Evolutionary conservation across 2,888 invertebrate genomes (phyloP).

Genomic region (Oligia strigilis): DNA sequence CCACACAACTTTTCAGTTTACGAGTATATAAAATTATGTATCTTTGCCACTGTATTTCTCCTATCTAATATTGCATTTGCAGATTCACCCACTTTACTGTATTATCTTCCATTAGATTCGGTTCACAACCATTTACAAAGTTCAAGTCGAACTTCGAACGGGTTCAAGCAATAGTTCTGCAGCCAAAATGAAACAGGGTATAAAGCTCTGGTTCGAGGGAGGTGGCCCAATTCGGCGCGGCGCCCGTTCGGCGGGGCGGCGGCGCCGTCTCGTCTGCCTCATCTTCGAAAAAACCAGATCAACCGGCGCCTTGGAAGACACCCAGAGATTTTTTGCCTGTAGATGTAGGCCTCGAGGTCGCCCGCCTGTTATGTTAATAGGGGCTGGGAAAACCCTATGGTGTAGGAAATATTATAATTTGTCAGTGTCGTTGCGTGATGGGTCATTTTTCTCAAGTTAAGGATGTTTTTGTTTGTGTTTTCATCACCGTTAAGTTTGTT

Average conservation of each 20-base stretch:
- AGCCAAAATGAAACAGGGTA: conserved; percentile 58
- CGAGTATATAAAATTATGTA: neutral
- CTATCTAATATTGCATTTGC: conserved; percentile 34
- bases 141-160: conserved; percentile 45
- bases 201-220: conserved; percentile 46
- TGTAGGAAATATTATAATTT: conserved; percentile 83
- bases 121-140: conserved; percentile 59
- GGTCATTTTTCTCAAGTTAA: conserved; percentile 76
- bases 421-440: conserved; percentile 81
- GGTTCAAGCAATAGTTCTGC: conserved; percentile 48
- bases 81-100: conserved; percentile 16
- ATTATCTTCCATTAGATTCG: conserved; percentile 25
- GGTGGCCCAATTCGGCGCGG: conserved; percentile 71
- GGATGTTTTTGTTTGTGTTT: conserved; percentile 66
- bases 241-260: conserved; percentile 78
- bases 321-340: conserved; percentile 88
- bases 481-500: conserved; percentile 51
- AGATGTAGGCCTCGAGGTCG: conserved; percentile 88
- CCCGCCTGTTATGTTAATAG: conserved; percentile 85
- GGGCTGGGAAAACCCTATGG: conserved; percentile 84
- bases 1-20: neutral
- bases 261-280: conserved; percentile 89
- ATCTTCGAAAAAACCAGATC: conserved; percentile 77
- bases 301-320: conserved; percentile 83
- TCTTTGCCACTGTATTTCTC: neutral